Conservation (phyloP, 2,797 vertebrate species). For the Falco peregrinus region DNA sequence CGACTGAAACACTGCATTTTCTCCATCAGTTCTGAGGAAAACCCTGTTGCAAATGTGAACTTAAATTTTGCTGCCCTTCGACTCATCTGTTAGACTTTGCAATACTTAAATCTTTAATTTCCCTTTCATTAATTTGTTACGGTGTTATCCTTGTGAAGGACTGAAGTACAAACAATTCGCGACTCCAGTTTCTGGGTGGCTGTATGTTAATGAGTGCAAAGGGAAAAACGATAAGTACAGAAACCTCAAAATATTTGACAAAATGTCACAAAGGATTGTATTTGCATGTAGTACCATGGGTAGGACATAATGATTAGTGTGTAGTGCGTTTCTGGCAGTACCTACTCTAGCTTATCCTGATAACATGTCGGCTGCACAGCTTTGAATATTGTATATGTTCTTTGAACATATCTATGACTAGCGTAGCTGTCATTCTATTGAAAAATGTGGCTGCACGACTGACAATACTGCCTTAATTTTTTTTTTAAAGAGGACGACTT, state of each 20-base stretch:
- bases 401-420: slow-evolving; percentile 82
- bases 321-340: slow-evolving; percentile 73
- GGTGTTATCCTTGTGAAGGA: slow-evolving; percentile 41
- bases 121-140: slow-evolving; percentile 70
- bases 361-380: slow-evolving; percentile 79
- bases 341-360: slow-evolving; percentile 77
- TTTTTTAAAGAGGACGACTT: slow-evolving; percentile 76
- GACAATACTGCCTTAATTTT: slow-evolving; percentile 77
- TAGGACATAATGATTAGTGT: slow-evolving; percentile 83
- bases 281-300: slow-evolving; percentile 80
- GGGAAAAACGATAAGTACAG: slow-evolving; percentile 66
- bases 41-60: slow-evolving; percentile 23
- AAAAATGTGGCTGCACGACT: slow-evolving; percentile 78
- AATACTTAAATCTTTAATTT: slow-evolving; percentile 70
- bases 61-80: slow-evolving; percentile 38
- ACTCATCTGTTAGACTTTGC: slow-evolving; percentile 27
- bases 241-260: slow-evolving; percentile 83
- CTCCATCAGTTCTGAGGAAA: neutral
- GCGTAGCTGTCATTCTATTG: slow-evolving; percentile 77
- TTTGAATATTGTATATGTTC: slow-evolving; percentile 82
- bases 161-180: slow-evolving; percentile 32
- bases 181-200: slow-evolving; percentile 49
- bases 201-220: slow-evolving; percentile 73
- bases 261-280: slow-evolving; percentile 83
- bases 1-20: slow-evolving; percentile 26